Conservation (phyloP, 2,113 vertebrate species). For the Oryzias curvinotus region DNA sequence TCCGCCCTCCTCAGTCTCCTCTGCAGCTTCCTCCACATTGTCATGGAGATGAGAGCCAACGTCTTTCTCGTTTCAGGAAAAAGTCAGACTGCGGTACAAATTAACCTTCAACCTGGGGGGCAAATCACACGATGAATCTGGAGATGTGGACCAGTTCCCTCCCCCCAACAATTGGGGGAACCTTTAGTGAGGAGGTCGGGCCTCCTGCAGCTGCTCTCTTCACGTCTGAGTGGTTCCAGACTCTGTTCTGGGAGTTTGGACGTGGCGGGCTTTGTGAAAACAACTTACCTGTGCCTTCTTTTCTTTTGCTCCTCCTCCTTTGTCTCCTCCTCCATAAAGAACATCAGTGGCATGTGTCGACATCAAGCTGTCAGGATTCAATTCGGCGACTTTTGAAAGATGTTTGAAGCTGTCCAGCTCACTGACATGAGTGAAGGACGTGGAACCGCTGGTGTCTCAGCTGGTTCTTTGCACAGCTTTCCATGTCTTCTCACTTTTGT, state of each 20-base stretch:
- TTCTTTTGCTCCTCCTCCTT: neutral
- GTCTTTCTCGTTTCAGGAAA: conserved; percentile 81
- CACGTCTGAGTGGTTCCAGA: conserved; percentile 32
- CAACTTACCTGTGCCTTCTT: conserved; percentile 14
- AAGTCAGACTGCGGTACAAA: conserved; percentile 94
- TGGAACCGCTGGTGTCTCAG: no score
- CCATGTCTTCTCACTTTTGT: no score
- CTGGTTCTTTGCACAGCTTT: no score
- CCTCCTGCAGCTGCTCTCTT: conserved; percentile 58
- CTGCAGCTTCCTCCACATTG: neutral
- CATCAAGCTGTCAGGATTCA: no score
- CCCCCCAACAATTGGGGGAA: conserved; percentile 89
- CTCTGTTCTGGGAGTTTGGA: conserved; percentile 20
- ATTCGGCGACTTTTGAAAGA: no score
- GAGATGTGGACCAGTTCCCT: conserved; percentile 94
- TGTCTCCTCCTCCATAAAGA: neutral
- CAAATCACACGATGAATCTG: conserved; percentile 88
- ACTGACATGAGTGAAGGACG: no score
- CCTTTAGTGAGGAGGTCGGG: conserved; percentile 77
- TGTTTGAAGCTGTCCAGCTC: no score
- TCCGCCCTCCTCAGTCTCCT: neutral
- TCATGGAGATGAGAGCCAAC: neutral
- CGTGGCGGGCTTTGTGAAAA: conserved; percentile 32
- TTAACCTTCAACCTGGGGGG: conserved; percentile 90
- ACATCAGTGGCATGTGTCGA: no score